phyloP scores from a whole-genome alignment of 1,140 invertebrate genomes.

The Latrodectus geometricus region DNA sequence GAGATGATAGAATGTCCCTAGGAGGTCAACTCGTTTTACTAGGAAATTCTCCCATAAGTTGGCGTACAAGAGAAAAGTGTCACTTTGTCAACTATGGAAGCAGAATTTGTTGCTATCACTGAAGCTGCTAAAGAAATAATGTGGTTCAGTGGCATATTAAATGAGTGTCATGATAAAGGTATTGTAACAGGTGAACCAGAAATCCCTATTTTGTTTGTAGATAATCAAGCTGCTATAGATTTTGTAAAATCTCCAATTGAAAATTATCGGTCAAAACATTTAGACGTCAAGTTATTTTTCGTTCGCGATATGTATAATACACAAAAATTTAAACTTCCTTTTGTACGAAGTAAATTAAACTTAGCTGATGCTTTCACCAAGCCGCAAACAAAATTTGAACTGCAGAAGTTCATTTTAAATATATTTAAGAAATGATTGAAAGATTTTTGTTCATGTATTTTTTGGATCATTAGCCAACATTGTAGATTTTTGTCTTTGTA shows the following conservation, averaged over 20 bases:
- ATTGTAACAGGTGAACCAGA: background rate
- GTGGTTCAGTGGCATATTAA: constrained; percentile 62
- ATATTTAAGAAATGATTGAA: too few species aligned
- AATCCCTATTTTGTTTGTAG: constrained; percentile 6
- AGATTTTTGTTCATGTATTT: too few species aligned
- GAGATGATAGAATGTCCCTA: constrained; percentile 59
- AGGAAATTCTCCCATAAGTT: constrained; percentile 63
- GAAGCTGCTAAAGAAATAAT: constrained; percentile 67
- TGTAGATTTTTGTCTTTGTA: too few species aligned
- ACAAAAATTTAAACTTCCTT: too few species aligned
- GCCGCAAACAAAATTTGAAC: too few species aligned
- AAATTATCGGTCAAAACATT: constrained; percentile 6
- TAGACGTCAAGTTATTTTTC: constrained; percentile 9
- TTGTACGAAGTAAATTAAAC: too few species aligned
- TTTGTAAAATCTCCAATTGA: constrained; percentile 12
- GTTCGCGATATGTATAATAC: background rate
- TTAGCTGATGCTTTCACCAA: too few species aligned
- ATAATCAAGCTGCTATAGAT: constrained; percentile 15
- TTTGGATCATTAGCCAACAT: too few species aligned
- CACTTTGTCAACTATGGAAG: constrained; percentile 67
- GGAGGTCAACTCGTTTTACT: constrained; percentile 55
- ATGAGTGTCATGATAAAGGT: constrained; percentile 11
- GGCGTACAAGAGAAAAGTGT: constrained; percentile 65
- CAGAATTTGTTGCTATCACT: constrained; percentile 68
- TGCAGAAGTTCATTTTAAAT: too few species aligned